A percentile compares a stretch with the other conserved stretches of the same genome.
phyloP scores from a whole-genome alignment of 2,797 vertebrate species.

The Neosilurus hyrtlii region DNA sequence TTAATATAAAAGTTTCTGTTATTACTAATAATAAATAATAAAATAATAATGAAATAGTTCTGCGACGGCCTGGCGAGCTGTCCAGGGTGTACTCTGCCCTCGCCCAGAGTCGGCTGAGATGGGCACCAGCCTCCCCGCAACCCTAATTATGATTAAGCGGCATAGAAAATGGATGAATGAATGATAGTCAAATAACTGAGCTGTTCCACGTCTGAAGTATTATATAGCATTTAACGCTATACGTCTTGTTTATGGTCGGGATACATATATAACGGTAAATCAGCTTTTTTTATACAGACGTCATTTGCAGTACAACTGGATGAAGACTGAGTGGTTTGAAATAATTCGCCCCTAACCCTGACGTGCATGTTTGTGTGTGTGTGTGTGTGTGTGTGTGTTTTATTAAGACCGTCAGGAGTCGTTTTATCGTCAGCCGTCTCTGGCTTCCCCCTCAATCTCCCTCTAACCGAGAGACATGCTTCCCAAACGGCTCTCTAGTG shows the following conservation, averaged over 20 bases:
- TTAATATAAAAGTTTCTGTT: too few species aligned
- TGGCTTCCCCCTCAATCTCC: slow-evolving; percentile 46
- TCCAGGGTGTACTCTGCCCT: too few species aligned
- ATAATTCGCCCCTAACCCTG: slow-evolving; percentile 11
- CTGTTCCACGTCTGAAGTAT: background rate
- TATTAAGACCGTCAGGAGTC: slow-evolving; percentile 45
- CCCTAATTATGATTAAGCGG: too few species aligned
- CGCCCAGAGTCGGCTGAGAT: too few species aligned
- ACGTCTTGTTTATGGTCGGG: background rate
- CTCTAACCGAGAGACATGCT: slow-evolving; percentile 49
- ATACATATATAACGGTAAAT: background rate
- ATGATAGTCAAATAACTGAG: background rate
- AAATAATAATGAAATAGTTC: too few species aligned
- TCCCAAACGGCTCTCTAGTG: slow-evolving; percentile 71
- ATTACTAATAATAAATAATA: too few species aligned
- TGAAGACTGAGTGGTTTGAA: background rate
- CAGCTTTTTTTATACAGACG: background rate
- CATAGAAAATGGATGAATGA: too few species aligned
- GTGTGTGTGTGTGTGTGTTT: slow-evolving; percentile 1
- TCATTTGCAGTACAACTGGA: background rate
- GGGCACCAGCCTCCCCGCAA: too few species aligned
- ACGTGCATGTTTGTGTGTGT: background rate
- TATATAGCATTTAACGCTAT: background rate
- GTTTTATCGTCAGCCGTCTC: slow-evolving; percentile 37
- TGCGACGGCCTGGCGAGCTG: too few species aligned